phyloP scores from a whole-genome alignment of 2,113 vertebrate genomes.

The Channa maculata region DNA sequence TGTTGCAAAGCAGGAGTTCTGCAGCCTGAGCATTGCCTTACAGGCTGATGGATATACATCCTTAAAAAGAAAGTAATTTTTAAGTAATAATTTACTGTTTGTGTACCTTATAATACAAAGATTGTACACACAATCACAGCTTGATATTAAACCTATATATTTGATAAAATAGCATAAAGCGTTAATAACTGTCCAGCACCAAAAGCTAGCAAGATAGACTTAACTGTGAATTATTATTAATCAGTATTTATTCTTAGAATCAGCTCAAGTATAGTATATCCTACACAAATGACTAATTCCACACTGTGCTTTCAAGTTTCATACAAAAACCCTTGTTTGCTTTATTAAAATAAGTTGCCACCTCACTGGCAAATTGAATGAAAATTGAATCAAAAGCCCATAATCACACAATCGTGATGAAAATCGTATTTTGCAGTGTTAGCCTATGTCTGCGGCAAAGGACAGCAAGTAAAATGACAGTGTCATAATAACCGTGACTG shows the following conservation, averaged over 20 bases:
- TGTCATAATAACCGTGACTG: conserved; percentile 4
- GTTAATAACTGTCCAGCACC: background rate
- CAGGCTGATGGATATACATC: background rate
- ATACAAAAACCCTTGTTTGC: no score
- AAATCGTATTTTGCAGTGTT: background rate
- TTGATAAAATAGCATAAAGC: no score
- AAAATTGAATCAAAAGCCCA: no score
- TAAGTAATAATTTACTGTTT: background rate
- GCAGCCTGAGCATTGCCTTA: background rate
- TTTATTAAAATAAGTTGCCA: no score
- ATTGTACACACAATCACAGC: background rate
- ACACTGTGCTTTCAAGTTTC: no score
- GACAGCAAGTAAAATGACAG: conserved; percentile 13
- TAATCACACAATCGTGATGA: no score
- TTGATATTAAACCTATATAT: no score
- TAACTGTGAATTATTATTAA: no score
- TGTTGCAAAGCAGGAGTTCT: background rate
- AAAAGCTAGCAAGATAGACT: background rate
- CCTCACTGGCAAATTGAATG: no score
- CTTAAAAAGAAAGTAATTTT: background rate
- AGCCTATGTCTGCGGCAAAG: conserved; percentile 25
- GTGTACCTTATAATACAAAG: background rate
- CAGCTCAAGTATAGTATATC: no score
- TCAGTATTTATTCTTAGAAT: no score
- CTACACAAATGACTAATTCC: no score